Evolutionary conservation across 2,797 vertebrate species (phyloP).

Genomic region (Chelon labrosus): DNA sequence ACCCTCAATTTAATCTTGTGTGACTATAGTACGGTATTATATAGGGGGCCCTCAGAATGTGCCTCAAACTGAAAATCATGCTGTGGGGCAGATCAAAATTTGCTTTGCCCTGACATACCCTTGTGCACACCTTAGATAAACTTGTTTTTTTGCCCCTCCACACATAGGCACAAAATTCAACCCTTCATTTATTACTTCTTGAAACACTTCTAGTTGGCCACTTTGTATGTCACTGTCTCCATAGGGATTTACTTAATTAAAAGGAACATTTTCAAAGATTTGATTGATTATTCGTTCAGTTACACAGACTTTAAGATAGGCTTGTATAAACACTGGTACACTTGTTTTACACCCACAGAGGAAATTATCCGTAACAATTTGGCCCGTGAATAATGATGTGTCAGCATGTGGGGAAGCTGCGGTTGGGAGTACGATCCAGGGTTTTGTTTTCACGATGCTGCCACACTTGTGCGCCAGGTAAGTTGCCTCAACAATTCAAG

Average conservation of each 20-base stretch:
- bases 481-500: conserved; percentile 16
- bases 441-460: conserved; percentile 32
- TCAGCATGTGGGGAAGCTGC: conserved; percentile 25
- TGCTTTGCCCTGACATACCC: conserved; percentile 31
- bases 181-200: too few relatives aligned
- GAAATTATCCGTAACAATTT: conserved; percentile 47
- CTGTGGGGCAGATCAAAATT: conserved; percentile 20
- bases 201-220: too few relatives aligned
- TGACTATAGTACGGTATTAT: conserved; percentile 38
- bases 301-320: neutral
- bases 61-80: conserved; percentile 3
- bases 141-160: neutral
- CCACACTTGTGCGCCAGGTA: conserved; percentile 21
- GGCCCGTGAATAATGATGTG: conserved; percentile 24
- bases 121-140: neutral
- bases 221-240: too few relatives aligned
- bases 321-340: conserved; percentile 57
- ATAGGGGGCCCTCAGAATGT: conserved; percentile 13
- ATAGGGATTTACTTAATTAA: too few relatives aligned
- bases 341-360: conserved; percentile 54
- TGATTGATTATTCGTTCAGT: too few relatives aligned
- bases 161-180: too few relatives aligned
- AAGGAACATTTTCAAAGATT: too few relatives aligned
- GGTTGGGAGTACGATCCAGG: conserved; percentile 30
- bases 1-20: conserved; percentile 63